Percentiles rank a stretch among this genome's conserved stretches.
These are phyloP conservation scores for Varanus salvator DNA, from an alignment of 2,113 vertebrate species.

Conservation along the genomic window DNA sequence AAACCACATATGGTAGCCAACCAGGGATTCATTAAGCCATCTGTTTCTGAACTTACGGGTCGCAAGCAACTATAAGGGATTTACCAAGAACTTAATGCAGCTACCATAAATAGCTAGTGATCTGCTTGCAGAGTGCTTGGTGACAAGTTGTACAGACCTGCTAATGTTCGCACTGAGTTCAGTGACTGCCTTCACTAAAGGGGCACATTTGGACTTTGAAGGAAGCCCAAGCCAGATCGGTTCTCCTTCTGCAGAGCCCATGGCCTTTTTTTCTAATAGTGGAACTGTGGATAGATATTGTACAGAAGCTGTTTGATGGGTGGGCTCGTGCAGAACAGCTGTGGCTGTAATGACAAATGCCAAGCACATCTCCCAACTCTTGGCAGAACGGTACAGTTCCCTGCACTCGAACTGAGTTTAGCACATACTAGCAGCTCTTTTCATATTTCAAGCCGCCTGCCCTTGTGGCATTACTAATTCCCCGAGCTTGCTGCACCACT, in stretches of 20 bases:
- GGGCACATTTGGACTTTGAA: background rate
- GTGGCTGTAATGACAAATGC: background rate
- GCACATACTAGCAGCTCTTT: background rate
- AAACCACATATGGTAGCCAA: background rate
- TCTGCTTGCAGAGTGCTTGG: background rate
- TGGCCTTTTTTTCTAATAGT: background rate
- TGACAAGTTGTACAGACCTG: background rate
- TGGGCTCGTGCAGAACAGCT: background rate
- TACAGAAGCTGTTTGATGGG: background rate
- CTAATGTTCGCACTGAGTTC: background rate
- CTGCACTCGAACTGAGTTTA: background rate
- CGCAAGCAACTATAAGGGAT: background rate
- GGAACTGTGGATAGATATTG: background rate
- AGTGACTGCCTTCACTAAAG: background rate
- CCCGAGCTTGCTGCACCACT: background rate
- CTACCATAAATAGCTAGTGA: too few species aligned
- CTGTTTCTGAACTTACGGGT: background rate
- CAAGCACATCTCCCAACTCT: background rate
- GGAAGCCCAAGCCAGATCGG: background rate
- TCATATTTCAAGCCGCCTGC: constrained; percentile 4
- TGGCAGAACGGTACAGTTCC: background rate
- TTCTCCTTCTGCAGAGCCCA: background rate
- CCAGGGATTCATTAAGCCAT: background rate
- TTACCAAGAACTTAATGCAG: background rate
- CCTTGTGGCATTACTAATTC: background rate